Conservation (phyloP, 2,888 invertebrate species). For the Alitta virens region DNA sequence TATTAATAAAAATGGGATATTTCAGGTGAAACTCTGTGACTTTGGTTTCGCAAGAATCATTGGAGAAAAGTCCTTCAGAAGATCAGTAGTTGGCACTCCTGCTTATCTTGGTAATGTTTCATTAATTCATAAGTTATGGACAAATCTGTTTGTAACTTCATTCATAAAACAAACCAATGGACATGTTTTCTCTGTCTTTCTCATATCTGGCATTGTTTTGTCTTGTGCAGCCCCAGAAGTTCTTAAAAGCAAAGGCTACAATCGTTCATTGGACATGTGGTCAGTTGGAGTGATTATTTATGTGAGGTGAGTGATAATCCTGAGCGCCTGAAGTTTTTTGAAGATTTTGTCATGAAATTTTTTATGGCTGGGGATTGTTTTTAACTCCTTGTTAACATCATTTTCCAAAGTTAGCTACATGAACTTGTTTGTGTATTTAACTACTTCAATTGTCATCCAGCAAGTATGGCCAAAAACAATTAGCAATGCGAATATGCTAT, state of each 20-base stretch:
- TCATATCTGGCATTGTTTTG: no score
- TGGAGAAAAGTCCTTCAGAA: conserved; percentile 94
- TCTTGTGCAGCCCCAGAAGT: conserved; percentile 84
- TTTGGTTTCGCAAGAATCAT: conserved; percentile 99
- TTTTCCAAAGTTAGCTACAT: no score
- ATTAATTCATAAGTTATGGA: background rate
- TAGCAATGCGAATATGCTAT: no score
- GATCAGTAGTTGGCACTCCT: conserved; percentile 98
- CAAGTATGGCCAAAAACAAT: no score
- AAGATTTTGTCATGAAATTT: background rate
- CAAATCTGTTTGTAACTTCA: no score
- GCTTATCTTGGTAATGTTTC: conserved; percentile 85
- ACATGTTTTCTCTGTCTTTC: no score
- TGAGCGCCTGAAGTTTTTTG: background rate
- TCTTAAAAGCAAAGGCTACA: conserved; percentile 96
- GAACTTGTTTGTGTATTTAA: no score
- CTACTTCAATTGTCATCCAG: no score
- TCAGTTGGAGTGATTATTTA: conserved; percentile 98
- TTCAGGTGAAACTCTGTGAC: conserved; percentile 84
- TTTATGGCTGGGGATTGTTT: no score
- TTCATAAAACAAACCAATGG: no score
- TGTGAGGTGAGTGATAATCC: conserved; percentile 66
- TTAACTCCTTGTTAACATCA: no score
- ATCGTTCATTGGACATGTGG: conserved; percentile 99
- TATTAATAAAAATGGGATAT: no score